Base-by-base conservation (phyloP, 2,797 vertebrate species). In the Tolypeutes matacus region DNA sequence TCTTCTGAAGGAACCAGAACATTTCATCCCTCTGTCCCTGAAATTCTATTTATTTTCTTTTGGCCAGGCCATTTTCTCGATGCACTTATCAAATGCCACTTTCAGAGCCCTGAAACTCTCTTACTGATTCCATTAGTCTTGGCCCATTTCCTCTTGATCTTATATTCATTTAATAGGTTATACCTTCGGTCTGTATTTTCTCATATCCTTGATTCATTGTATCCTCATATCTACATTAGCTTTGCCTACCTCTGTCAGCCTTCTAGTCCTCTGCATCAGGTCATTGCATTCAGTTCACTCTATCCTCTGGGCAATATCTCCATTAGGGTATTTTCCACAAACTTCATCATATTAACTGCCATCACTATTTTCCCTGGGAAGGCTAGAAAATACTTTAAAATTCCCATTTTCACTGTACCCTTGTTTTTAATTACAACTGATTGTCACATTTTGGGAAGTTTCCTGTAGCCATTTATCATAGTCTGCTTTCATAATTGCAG, bases 31-130 rank as follows among this genome's bases (percentile, higher is more conserved):
- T 93, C 42, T 36, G 25, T 1, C 15, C 2, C 23, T 23, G 29
- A 93, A 91, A 31, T 77, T 36, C 31, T 80, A 6, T 80, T 89
- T 76, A 31, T 78, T 86, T 89, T 34, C 21, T 42, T 64, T 87
- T 29, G 20, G 4, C 29, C n/a, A 75, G 31, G 7, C 15, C 5
- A 2, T 67, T 12, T 9, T 72, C 72, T 73, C 87, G 49, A 10
- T 89, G 20, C 27, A 62, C 12, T 62, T 49, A 34, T 11, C 7
- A 83, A 72, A 53, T 0, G 7, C 42, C 29, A 25, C 23, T 70
- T 76, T 69, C n/a, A 56, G 29, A 73, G 69, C 36, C 31, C 31
- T 31, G 70, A 34, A 20, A 20, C n/a, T 89, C 67, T 29, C 36
- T 29, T 56, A 65, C 23, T 58, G 72, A 42, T 85, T 56, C 31